Evolutionary conservation across 2,888 invertebrate genomes (phyloP), one percentile per base, ranked within the genome.

Genomic region (Frankliniella fusca): DNA sequence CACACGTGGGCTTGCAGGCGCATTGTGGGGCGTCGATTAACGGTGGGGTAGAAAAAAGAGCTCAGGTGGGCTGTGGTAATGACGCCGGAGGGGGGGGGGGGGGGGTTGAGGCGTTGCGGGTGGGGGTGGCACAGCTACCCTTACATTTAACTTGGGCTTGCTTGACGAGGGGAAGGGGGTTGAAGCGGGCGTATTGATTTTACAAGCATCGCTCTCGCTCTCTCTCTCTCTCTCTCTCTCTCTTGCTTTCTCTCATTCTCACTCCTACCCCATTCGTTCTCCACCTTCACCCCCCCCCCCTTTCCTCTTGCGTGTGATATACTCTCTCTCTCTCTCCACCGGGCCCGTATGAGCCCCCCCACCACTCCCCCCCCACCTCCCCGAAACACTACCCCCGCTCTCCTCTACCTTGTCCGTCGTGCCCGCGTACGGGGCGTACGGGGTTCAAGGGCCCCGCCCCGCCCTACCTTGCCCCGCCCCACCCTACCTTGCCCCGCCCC

Each of bases 111-210:
- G 3, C 70, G 65, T 20, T 65, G 65, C n/a, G 70, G 23, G 54
- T 54, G 54, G 54, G 15, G 20, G 20, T 54, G 70, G 12, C 70
- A 76, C 70, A 27, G 70, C 70, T 76, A 23, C 70, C 70, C 70
- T 76, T 76, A 27, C 70, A 76, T 76, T 76, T 76, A 76, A 27
- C 70, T 76, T 76, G 70, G 70, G 70, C 70, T 27, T 76, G 70
- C 23, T 20, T 27, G 70, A 76, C 23, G 27, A 11, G 70, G 70
- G 70, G 61, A 18, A 15, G 61, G 61, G 61, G 61, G 15, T 18
- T 7, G 11, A 7, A 15, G 61, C 61, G n/a, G 70, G 23, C 27
- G 70, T 76, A 76, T 76, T 76, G 70, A 76, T 76, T 76, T 76
- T 76, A 27, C 70, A 54, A 54, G 54, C 54, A 27, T 27, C 70